phyloP scores from a whole-genome alignment of 1,140 invertebrate genomes.

The Zaprionus tsacasi region DNA sequence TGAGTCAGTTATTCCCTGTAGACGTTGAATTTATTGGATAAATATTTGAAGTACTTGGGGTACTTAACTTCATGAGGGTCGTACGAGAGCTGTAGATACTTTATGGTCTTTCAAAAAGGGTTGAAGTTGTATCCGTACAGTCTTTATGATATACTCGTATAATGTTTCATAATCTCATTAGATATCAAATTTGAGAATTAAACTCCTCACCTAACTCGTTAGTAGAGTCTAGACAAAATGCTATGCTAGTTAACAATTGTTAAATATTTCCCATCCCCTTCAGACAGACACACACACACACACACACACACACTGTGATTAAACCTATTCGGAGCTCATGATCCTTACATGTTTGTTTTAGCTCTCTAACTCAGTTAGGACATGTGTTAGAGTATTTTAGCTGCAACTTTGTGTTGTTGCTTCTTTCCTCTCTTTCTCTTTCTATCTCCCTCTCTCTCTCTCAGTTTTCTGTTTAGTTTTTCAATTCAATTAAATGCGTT shows the following conservation, averaged over 20 bases:
- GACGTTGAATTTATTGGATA: background rate
- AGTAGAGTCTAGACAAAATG: background rate
- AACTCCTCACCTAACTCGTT: background rate
- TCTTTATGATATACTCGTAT: background rate
- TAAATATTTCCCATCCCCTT: background rate
- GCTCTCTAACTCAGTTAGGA: background rate
- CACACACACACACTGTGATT: background rate
- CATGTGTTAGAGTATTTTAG: slow-evolving; percentile 1
- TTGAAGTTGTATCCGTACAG: background rate
- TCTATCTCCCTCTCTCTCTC: background rate
- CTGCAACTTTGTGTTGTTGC: slow-evolving; percentile 8
- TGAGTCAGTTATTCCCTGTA: background rate
- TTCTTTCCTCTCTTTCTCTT: background rate
- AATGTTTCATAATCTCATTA: background rate
- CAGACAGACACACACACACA: no score
- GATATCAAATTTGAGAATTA: background rate
- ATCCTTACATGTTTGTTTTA: background rate
- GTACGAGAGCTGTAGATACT: background rate
- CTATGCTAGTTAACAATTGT: background rate
- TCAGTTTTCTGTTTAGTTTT: slow-evolving; percentile 48
- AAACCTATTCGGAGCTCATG: background rate
- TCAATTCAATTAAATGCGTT: slow-evolving; percentile 74
- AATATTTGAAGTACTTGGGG: slow-evolving; percentile 1
- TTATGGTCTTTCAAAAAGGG: background rate
- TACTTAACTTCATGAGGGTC: slow-evolving; percentile 1